Base-by-base conservation (phyloP, 2,113 vertebrate genomes). In the Thomomys bottae region DNA sequence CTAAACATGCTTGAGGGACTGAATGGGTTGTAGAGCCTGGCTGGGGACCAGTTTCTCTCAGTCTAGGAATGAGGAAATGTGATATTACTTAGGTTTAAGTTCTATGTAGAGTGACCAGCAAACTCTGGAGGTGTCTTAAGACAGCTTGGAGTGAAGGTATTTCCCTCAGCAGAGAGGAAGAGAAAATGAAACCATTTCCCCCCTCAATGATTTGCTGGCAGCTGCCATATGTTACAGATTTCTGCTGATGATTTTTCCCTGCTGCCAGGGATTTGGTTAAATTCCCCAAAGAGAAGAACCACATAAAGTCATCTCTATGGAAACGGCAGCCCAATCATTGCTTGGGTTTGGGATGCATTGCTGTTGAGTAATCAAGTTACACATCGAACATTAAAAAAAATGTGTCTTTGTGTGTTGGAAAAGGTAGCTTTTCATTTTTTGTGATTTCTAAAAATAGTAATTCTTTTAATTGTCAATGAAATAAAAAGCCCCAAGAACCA, bases 241-340 rank as follows among this genome's bases (percentile, higher is more conserved):
- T 14, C 95, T 94, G 79, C 34, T 93, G 84, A 63, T 85, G 92
- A 91, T 95, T 84, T 82, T 21, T n/a, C 30, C 45, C 45, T 87
- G 73, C 92, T 5, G 1, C 70, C 96, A 73, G 70, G 95, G 95
- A 0, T 23, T 88, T 97, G 95, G 93, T 79, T 76, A 87, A 95
- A 96, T 92, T 96, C 95, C 93, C 96, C 92, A 94, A 96, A 96
- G 73, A 97, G 88, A 92, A 93, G 8, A 94, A 92, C 95, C 67
- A 82, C 86, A 88, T 68, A 64, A 93, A 84, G 84, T 67, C 66
- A 38, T 97, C 91, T 77, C 96, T 95, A 95, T 97, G 96, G 97
- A 96, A 97, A 97, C 96, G 38, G 42, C 72, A 82, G 88, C 78
- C 79, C 85, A 72, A 64, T 84, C 91, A 73, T 94, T 93, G 64